phyloP scores from a whole-genome alignment of 2,797 vertebrate genomes.

The Nyctalus aviator region DNA sequence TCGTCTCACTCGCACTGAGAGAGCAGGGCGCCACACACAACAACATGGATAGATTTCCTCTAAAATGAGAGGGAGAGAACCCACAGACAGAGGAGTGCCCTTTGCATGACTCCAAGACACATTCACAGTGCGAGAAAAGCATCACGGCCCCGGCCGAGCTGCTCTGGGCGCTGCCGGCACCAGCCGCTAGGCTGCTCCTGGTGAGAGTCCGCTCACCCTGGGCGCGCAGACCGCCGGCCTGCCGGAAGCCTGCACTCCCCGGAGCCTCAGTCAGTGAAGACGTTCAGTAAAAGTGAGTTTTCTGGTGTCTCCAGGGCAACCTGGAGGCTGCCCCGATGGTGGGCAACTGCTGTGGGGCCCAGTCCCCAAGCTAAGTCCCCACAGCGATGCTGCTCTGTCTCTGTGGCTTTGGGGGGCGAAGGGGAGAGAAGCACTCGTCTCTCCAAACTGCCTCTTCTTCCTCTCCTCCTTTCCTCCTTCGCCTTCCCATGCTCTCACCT shows the following conservation, averaged over 20 bases:
- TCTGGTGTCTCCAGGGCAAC: background rate
- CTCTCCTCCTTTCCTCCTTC: background rate
- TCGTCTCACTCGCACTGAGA: background rate
- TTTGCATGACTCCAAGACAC: background rate
- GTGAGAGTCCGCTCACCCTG: no score
- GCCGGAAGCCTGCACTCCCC: background rate
- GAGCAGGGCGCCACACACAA: background rate
- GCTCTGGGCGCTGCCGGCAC: no score
- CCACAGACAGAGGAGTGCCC: background rate
- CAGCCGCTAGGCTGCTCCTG: no score
- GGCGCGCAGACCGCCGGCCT: no score
- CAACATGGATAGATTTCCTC: no score
- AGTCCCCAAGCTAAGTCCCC: background rate
- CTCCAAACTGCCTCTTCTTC: background rate
- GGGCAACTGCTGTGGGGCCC: background rate
- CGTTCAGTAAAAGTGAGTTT: rapidly evolving
- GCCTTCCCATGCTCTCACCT: background rate
- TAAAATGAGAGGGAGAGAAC: rapidly evolving
- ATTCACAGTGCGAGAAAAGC: background rate
- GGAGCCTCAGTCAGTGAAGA: background rate
- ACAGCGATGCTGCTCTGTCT: background rate
- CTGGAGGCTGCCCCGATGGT: background rate
- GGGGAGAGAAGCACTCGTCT: background rate
- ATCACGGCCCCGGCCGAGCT: no score
- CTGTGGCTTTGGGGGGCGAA: rapidly evolving